Evolutionary conservation across 1,140 invertebrate species (phyloP).

Genomic region (Drosophila funebris): DNA sequence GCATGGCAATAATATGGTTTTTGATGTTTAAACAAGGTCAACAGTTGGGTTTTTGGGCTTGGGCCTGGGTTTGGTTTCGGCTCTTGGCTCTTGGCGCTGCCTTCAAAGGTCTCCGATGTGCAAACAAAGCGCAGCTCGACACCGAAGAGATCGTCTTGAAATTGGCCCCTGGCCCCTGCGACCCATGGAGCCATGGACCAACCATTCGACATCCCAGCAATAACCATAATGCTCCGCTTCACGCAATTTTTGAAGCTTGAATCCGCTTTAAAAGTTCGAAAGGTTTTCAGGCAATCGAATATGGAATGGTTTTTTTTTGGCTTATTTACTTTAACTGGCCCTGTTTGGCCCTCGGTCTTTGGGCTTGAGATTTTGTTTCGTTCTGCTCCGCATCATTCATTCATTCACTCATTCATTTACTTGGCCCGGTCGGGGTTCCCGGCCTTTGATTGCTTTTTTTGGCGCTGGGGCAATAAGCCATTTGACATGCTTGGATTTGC

Average conservation of each 20-base stretch:
- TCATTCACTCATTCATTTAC: conserved; percentile 38
- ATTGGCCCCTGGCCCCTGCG: conserved; percentile 16
- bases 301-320: conserved; percentile 56
- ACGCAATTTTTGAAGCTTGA: conserved; percentile 63
- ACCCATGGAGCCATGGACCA: not conserved
- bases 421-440: conserved; percentile 45
- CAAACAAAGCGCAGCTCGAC: conserved; percentile 60
- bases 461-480: conserved; percentile 48
- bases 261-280: conserved; percentile 58
- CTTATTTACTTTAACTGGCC: conserved; percentile 16
- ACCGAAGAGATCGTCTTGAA: conserved; percentile 12
- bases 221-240: conserved; percentile 68
- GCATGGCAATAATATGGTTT: conserved; percentile 71
- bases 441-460: conserved; percentile 62
- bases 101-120: conserved; percentile 43
- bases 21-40: conserved; percentile 78
- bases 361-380: conserved; percentile 15
- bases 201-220: conserved; percentile 29
- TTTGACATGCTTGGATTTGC: conserved; percentile 58
- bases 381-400: conserved; percentile 56
- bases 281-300: conserved; percentile 63
- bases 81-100: conserved; percentile 23
- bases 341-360: conserved; percentile 27
- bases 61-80: not conserved
- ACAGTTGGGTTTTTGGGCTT: conserved; percentile 1